Conservation (phyloP, 2,888 invertebrate genomes). For the Acronicta aceris region DNA sequence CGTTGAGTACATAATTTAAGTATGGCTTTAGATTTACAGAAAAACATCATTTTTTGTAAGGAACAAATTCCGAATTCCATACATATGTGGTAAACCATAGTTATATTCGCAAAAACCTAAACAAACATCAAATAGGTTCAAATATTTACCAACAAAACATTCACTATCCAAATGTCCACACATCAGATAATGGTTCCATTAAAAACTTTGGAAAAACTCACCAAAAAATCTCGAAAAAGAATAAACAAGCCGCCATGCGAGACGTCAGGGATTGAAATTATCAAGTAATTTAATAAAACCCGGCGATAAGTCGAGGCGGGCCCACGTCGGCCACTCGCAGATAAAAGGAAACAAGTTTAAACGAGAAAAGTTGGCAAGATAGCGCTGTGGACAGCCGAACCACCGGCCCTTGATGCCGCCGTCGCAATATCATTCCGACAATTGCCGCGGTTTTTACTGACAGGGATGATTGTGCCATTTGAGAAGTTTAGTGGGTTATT, state of each 20-base stretch:
- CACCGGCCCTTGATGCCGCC: slow-evolving; percentile 42
- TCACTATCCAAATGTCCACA: background rate
- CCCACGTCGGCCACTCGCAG: slow-evolving; percentile 68
- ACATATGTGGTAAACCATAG: too few relatives aligned
- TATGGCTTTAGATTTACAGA: too few relatives aligned
- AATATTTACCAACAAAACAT: background rate
- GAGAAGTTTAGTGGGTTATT: slow-evolving; percentile 12
- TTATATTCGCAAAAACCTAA: background rate
- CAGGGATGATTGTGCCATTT: slow-evolving; percentile 32
- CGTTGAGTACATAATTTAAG: too few relatives aligned
- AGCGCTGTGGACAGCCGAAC: slow-evolving; percentile 59
- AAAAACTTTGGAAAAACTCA: too few relatives aligned
- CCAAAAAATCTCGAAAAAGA: slow-evolving; percentile 62
- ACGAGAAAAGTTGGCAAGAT: slow-evolving; percentile 83
- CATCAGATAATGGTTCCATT: slow-evolving; percentile 9
- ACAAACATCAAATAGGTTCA: background rate
- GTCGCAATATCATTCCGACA: slow-evolving; percentile 56
- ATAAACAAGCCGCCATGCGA: slow-evolving; percentile 73
- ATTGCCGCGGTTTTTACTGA: slow-evolving; percentile 43
- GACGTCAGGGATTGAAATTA: slow-evolving; percentile 80
- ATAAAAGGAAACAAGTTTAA: slow-evolving; percentile 86
- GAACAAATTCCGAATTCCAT: too few relatives aligned
- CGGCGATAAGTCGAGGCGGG: slow-evolving; percentile 75
- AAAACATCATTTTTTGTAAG: too few relatives aligned
- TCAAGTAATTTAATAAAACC: slow-evolving; percentile 85